phyloP scores from a whole-genome alignment of 1,140 invertebrate species.

The Calycopis cecrops region DNA sequence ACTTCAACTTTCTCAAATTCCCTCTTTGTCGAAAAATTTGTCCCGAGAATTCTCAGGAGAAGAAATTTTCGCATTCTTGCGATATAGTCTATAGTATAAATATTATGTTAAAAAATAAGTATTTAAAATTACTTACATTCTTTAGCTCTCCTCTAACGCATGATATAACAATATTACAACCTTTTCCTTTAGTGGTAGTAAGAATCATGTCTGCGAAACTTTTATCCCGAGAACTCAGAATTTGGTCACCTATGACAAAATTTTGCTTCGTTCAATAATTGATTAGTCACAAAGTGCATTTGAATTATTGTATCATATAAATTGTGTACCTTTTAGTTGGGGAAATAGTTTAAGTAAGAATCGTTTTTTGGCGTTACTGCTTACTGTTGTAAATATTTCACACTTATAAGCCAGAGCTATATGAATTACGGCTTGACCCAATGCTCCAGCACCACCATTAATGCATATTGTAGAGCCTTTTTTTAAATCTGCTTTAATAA shows the following conservation, averaged over 20 bases:
- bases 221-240: constrained; percentile 63
- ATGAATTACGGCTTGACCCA: constrained; percentile 84
- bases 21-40: no score
- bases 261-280: no score
- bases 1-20: no score
- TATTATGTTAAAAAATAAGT: no score
- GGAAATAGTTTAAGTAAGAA: constrained; percentile 58
- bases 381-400: constrained; percentile 76
- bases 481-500: constrained; percentile 23
- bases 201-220: constrained; percentile 62
- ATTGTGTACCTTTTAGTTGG: constrained; percentile 28
- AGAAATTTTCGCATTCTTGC: no score
- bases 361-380: constrained; percentile 53
- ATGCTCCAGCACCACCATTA: constrained; percentile 84
- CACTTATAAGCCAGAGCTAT: constrained; percentile 66
- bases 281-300: background rate
- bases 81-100: no score
- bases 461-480: constrained; percentile 78
- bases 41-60: no score
- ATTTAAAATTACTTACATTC: constrained; percentile 32
- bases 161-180: constrained; percentile 73
- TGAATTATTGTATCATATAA: no score
- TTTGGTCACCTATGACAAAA: constrained; percentile 35
- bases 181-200: constrained; percentile 50
- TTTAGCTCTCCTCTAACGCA: constrained; percentile 29